Evolutionary conservation across 2,888 invertebrate species (phyloP).

Genomic region (Rhorus exstirpatorius): DNA sequence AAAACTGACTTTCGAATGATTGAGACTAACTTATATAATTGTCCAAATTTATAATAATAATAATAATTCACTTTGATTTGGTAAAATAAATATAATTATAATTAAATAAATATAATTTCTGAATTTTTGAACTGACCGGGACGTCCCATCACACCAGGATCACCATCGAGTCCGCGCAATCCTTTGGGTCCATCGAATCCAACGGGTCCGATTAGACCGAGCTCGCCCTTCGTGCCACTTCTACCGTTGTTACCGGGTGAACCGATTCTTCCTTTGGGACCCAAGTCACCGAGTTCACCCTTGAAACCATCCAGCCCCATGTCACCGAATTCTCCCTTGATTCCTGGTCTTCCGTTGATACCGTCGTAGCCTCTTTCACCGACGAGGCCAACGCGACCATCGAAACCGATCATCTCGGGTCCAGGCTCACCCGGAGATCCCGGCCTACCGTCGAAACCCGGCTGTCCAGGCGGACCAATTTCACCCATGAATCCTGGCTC

Average conservation of each 20-base stretch:
- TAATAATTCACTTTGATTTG: too few species aligned
- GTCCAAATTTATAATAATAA: too few species aligned
- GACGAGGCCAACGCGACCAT: conserved; percentile 76
- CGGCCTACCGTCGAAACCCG: conserved; percentile 90
- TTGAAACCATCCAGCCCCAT: conserved; percentile 87
- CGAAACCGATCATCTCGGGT: conserved; percentile 76
- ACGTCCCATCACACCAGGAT: conserved; percentile 88
- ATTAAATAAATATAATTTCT: too few species aligned
- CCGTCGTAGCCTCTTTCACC: conserved; percentile 85
- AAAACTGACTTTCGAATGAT: too few species aligned
- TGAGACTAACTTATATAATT: too few species aligned
- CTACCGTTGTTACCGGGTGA: conserved; percentile 81
- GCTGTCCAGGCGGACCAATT: conserved; percentile 89
- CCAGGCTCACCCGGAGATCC: conserved; percentile 91
- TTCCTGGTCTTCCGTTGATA: conserved; percentile 83
- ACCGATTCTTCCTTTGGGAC: conserved; percentile 77
- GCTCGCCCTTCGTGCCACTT: conserved; percentile 91
- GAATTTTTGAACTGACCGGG: conserved; percentile 84
- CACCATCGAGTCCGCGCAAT: conserved; percentile 88
- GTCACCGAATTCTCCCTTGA: conserved; percentile 85
- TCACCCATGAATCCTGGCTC: conserved; percentile 90
- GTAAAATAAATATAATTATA: too few species aligned
- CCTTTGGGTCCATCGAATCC: conserved; percentile 90
- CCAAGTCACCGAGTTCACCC: conserved; percentile 89
- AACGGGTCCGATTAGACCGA: conserved; percentile 92